A percentile compares a stretch with the other conserved stretches of the same genome.
Evolutionary conservation across 2,888 invertebrate species (phyloP).

Genomic region (Meteorus colon): DNA sequence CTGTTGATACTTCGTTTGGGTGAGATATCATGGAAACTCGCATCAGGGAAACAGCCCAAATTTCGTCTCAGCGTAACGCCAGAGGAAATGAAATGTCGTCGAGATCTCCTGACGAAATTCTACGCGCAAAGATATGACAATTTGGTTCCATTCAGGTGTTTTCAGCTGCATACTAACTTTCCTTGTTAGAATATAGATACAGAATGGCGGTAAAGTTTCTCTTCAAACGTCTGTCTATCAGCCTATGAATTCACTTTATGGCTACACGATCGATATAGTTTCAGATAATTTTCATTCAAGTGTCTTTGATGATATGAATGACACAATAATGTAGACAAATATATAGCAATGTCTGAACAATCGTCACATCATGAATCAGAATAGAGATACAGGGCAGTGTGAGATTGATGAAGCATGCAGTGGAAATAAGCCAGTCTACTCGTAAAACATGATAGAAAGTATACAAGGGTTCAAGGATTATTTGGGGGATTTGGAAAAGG

Average conservation of each 20-base stretch:
- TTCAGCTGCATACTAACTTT: conserved; percentile 25
- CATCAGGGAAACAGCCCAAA: conserved; percentile 30
- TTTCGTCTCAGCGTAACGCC: conserved; percentile 16
- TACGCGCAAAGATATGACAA: conserved; percentile 34
- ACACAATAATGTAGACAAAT: background rate
- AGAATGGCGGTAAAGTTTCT: conserved; percentile 11
- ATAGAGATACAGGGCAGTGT: background rate
- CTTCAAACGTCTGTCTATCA: conserved; percentile 3
- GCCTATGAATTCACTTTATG: conserved; percentile 2
- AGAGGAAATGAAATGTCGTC: conserved; percentile 41
- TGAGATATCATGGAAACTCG: conserved; percentile 33
- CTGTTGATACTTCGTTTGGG: conserved; percentile 11
- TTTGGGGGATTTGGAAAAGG: conserved; percentile 23
- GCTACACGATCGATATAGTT: background rate
- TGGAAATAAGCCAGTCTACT: conserved; percentile 11
- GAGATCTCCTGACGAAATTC: conserved; percentile 35
- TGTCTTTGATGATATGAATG: background rate
- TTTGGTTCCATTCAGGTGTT: conserved; percentile 40
- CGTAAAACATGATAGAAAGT: conserved; percentile 17
- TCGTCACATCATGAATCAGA: background rate
- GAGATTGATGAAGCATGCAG: conserved; percentile 2
- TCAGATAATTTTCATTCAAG: background rate
- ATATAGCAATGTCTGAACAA: background rate
- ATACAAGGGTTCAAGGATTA: conserved; percentile 21
- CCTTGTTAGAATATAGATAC: conserved; percentile 1